Evolutionary conservation across 1,140 invertebrate species (phyloP), one percentile per base, ranked within the genome.

Genomic region (Cherax quadricarinatus): DNA sequence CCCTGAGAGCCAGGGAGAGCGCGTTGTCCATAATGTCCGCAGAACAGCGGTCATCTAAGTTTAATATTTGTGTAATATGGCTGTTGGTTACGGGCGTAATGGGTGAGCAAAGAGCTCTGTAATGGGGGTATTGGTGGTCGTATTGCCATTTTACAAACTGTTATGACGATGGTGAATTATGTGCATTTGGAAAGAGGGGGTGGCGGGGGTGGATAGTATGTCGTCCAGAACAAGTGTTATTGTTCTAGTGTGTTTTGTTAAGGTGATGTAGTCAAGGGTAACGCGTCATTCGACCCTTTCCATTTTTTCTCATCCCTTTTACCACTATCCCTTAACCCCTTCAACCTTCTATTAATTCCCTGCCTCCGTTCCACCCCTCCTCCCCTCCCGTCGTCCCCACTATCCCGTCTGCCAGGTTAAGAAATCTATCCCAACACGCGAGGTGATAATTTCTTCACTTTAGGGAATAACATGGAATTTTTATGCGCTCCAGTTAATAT

Each of bases 401-500:
- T 41, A 7, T 7, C 53, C 53, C 53, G 53, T 57, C 62, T 9
- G 3, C 62, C 14, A 6, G 51, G 24, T 53, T 83, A 16, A 14
- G 24, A 83, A 83, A 57, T 83, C 51, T 83, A 51, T 82, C 80
- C 53, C 7, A n/a, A 83, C 81, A 83, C 81, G 81, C 81, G 57
- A 83, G 51, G 9, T 24, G 51, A 57, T 83, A 53, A 83, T 83
- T 83, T 21, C 30, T 83, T 21, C 30, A 83, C 18, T 57, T 83
- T 60, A 51, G 81, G 57, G 57, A 60, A 83, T 24, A 83, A 57
- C 81, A 24, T 57, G 81, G 81, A 83, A 83, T 57, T 83, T 83
- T 83, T 21, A 83, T 57, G 81, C 57, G 18, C 12, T 21, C 16
- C 51, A 75, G n/a, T 75, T 21, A 7, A 75, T 12, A 30, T 30